These are phyloP conservation scores for Sebastes dallii DNA, from an alignment of 2,797 vertebrate genomes.

Conservation along the genomic window DNA sequence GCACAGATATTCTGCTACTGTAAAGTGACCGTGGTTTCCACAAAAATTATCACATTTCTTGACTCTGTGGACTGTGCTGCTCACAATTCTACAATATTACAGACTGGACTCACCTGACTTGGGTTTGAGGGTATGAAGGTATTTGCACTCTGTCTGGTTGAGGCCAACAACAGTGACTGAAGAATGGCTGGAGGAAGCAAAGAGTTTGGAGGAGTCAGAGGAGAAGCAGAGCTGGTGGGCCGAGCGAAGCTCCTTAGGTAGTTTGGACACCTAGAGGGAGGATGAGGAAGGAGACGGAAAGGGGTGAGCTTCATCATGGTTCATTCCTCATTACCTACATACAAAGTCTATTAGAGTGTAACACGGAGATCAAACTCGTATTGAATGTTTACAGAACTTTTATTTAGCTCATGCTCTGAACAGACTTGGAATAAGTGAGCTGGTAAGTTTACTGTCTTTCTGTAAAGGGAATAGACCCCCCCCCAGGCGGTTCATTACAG, in stretches of 20 bases:
- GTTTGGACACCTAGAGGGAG: slow-evolving; percentile 78
- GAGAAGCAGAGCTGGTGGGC: slow-evolving; percentile 91
- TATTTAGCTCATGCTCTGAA: background rate
- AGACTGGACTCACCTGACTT: slow-evolving; percentile 82
- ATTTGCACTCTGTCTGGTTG: slow-evolving; percentile 79
- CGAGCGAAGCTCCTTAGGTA: slow-evolving; percentile 81
- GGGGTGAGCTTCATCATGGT: background rate
- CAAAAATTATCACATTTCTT: background rate
- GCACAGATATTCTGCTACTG: background rate
- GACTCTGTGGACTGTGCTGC: background rate
- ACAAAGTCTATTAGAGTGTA: background rate
- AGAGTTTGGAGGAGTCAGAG: slow-evolving; percentile 86
- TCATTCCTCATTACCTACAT: background rate
- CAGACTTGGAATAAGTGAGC: background rate
- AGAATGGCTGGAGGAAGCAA: slow-evolving; percentile 83
- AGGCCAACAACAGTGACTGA: slow-evolving; percentile 83
- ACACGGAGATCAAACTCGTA: background rate
- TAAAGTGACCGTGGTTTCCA: background rate
- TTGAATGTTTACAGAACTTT: too few relatives aligned
- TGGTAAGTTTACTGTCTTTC: background rate
- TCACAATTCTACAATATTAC: background rate
- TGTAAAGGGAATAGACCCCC: background rate
- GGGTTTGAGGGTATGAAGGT: slow-evolving; percentile 82
- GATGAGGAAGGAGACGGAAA: background rate
- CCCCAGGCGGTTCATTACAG: background rate